Conservation (phyloP, 2,113 vertebrate genomes). For the Hemiscyllium ocellatum region DNA sequence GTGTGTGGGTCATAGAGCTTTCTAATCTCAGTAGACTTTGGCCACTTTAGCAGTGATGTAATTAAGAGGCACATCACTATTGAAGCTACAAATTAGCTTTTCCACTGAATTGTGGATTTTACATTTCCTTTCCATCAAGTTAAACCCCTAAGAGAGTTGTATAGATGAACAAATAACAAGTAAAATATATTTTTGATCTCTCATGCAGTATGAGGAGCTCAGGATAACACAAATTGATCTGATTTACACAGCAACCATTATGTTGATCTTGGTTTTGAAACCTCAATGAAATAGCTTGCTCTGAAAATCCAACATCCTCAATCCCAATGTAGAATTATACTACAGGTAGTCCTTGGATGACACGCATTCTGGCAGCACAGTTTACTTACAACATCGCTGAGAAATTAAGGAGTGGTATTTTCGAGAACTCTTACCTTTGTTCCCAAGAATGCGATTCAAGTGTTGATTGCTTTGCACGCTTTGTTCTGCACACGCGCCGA, state of each 20-base stretch:
- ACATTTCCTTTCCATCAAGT: not conserved
- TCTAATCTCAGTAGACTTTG: no score
- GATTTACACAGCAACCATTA: not conserved
- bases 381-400: no score
- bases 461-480: no score
- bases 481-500: no score
- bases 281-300: not conserved
- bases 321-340: no score
- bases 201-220: not conserved
- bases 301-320: not conserved
- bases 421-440: no score
- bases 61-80: not conserved
- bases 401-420: no score
- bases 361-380: no score
- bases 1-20: not conserved
- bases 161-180: not conserved
- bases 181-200: not conserved
- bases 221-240: not conserved
- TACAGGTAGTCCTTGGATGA: no score
- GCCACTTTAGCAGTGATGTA: not conserved
- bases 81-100: not conserved
- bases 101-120: not conserved
- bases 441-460: no score
- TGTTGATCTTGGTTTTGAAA: not conserved
- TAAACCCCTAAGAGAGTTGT: not conserved